Base-by-base conservation (phyloP, 2,797 vertebrate species). In the Sebastes oblongus region DNA sequence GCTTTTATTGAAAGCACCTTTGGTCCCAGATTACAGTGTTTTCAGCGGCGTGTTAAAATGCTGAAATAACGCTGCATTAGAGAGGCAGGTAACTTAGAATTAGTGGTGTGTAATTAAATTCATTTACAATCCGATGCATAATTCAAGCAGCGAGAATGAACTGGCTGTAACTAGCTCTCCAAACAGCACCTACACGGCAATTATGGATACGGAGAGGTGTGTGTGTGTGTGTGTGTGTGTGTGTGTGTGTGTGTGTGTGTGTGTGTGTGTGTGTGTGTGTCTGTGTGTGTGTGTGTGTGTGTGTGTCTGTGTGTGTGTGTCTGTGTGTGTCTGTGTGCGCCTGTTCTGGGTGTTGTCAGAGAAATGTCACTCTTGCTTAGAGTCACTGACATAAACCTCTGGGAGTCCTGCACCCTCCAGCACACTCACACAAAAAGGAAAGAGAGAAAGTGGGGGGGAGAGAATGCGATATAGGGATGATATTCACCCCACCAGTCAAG, bases 141-240 rank as follows among this genome's bases (percentile, higher is more conserved):
- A 91, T 91, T 91, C 86, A 87, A 73, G 77, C 86, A 78, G 83
- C 76, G 64, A 83, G 86, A 86, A 81, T 81, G 86, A 87, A 88
- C 77, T 62, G 87, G 84, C 85, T 86, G 59, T 78, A 86, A 90
- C 80, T 34, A 84, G 72, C 88, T 88, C 88, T 90, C 83, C 73
- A 84, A 90, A 92, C 88, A 88, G 89, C 91, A 87, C 72, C 91
- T 87, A 92, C 92, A 91, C 87, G 82, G 92, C 89, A 94, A 94
- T 94, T 94, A 93, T 68, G 59, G 86, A 81, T 64, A 46, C 16
- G 6, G 52, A 80, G 90, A 83, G 87, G 36, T 32, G 81, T 88
- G 80, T 72, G 79, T 88, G 80, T 72, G 79, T 88, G 80, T 72
- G 79, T 87, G 68, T 81, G 42, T 85, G 71, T 77, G 65, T 81